These are phyloP conservation scores for Etheostoma spectabile DNA, from an alignment of 2,113 vertebrate genomes.

Conservation along the genomic window DNA sequence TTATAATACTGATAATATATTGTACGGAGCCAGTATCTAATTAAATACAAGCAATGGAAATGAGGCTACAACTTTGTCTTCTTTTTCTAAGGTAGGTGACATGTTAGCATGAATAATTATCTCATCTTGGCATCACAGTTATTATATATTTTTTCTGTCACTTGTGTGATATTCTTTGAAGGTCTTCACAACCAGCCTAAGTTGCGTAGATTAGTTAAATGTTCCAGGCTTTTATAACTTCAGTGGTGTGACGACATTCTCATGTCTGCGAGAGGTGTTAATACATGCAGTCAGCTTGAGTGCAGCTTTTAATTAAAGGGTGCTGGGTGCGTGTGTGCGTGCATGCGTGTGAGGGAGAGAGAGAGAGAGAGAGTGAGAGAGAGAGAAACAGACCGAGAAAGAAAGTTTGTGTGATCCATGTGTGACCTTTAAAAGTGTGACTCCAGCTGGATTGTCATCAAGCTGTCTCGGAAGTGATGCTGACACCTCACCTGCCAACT, in stretches of 20 bases:
- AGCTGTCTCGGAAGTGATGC: slow-evolving; percentile 77
- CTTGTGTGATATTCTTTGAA: slow-evolving; percentile 21
- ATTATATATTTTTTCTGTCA: slow-evolving; percentile 4
- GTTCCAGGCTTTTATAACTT: slow-evolving; percentile 60
- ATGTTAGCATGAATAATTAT: slow-evolving; percentile 35
- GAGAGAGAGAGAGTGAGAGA: not conserved
- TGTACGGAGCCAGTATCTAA: not conserved
- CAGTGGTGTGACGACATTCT: slow-evolving; percentile 67
- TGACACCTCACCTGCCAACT: slow-evolving; percentile 67
- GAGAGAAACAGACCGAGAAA: slow-evolving; percentile 29
- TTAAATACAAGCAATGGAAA: slow-evolving; percentile 24
- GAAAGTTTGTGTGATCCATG: slow-evolving; percentile 48
- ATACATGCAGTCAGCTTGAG: slow-evolving; percentile 77
- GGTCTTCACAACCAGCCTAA: slow-evolving; percentile 29
- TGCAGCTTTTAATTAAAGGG: slow-evolving; percentile 80
- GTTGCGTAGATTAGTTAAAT: slow-evolving; percentile 47
- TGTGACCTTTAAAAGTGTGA: slow-evolving; percentile 83
- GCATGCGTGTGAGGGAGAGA: slow-evolving; percentile 22
- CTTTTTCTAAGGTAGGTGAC: slow-evolving; percentile 32
- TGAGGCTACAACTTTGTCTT: not conserved
- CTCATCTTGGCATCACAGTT: slow-evolving; percentile 34
- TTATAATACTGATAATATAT: not conserved
- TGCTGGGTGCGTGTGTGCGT: not conserved
- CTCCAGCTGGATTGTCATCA: slow-evolving; percentile 79
- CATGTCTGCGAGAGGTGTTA: slow-evolving; percentile 75